A percentile compares a stretch with the other conserved stretches of the same genome.
Evolutionary conservation across 2,888 invertebrate species (phyloP).

Genomic region (Ectobius pallidus): DNA sequence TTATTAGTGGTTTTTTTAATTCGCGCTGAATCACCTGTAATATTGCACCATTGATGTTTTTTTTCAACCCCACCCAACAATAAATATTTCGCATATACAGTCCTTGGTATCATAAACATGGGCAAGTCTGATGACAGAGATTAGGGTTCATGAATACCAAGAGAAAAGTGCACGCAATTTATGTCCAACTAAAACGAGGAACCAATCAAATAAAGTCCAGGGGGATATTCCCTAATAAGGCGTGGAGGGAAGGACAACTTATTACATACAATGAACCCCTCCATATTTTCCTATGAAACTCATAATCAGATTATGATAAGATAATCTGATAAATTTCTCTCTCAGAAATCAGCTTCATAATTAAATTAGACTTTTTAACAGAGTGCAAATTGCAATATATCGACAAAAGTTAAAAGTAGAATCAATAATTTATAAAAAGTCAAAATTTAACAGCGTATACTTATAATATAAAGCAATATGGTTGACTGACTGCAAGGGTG

Average conservation of each 20-base stretch:
- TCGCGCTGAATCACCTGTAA: constrained; percentile 16
- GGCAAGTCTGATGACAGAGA: too few species aligned
- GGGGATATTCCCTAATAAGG: constrained; percentile 60
- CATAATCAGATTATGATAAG: constrained; percentile 2
- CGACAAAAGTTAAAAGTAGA: too few species aligned
- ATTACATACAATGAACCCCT: constrained; percentile 25
- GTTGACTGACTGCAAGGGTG: too few species aligned
- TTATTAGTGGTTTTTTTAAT: constrained; percentile 25
- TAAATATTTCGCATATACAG: too few species aligned
- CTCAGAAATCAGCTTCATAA: too few species aligned
- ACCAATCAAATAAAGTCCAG: constrained; percentile 55
- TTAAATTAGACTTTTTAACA: too few species aligned
- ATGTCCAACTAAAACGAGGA: constrained; percentile 9
- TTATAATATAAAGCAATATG: too few species aligned
- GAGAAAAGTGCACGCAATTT: neutral
- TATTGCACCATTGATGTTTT: neutral
- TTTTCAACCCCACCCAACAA: too few species aligned
- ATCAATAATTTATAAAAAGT: too few species aligned
- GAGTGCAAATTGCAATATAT: too few species aligned
- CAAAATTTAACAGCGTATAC: too few species aligned
- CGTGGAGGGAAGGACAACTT: constrained; percentile 36
- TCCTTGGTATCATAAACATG: neutral
- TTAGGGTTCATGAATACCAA: neutral
- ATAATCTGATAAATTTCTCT: neutral
- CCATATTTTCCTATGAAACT: neutral